phyloP scores from a whole-genome alignment of 1,140 invertebrate genomes.

The Calliopsis andreniformis region DNA sequence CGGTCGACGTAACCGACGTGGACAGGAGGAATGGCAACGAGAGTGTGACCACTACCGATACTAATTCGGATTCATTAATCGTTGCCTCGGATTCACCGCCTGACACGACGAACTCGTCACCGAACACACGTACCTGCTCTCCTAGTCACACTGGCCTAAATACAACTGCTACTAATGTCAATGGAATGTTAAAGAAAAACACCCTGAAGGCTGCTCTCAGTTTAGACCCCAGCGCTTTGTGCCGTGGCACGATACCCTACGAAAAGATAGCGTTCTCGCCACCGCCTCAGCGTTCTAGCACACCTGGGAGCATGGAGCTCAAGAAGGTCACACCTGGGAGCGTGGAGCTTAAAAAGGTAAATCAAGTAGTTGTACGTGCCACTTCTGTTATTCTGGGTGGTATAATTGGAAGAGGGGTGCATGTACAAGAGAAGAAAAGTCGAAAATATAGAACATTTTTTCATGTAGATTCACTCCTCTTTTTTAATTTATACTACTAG shows the following conservation, averaged over 20 bases:
- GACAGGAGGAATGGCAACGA: conserved; percentile 65
- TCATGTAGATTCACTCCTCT: too few relatives aligned
- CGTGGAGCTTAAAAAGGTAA: conserved; percentile 73
- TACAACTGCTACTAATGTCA: conserved; percentile 70
- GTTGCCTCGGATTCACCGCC: conserved; percentile 68
- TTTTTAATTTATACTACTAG: too few relatives aligned
- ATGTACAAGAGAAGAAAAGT: too few relatives aligned
- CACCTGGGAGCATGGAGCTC: conserved; percentile 70
- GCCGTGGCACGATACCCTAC: conserved; percentile 74
- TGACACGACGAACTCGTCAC: conserved; percentile 70
- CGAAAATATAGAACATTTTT: too few relatives aligned
- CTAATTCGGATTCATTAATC: conserved; percentile 72
- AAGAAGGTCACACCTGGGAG: conserved; percentile 76
- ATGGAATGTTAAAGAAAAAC: conserved; percentile 76
- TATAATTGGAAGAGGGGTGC: too few relatives aligned
- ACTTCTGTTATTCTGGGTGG: too few relatives aligned
- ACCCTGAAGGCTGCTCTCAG: conserved; percentile 80
- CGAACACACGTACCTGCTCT: conserved; percentile 75
- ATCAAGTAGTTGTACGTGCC: conserved; percentile 10
- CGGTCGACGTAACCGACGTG: conserved; percentile 24
- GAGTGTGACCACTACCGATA: conserved; percentile 71
- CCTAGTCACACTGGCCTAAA: conserved; percentile 70
- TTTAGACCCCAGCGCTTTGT: conserved; percentile 80
- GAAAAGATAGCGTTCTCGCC: conserved; percentile 77
- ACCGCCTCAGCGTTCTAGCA: conserved; percentile 69